A percentile compares a stretch with the other conserved stretches of the same genome.
These are phyloP conservation scores for Andrena fulva DNA, from an alignment of 2,888 invertebrate genomes.

Conservation along the genomic window DNA sequence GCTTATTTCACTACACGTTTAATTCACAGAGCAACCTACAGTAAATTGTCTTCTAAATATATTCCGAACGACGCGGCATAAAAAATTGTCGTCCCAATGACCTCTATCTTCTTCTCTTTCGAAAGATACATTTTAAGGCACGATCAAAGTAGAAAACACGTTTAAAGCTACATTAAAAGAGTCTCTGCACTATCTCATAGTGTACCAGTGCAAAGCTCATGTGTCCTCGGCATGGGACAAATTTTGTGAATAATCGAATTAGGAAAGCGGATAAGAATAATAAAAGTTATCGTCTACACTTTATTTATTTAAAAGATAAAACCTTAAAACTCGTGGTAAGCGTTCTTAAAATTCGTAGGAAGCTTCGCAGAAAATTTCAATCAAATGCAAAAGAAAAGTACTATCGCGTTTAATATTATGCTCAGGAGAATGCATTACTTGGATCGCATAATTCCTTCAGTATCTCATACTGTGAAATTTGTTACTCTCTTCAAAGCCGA, in stretches of 20 bases:
- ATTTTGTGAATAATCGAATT: not conserved
- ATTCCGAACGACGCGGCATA: not conserved
- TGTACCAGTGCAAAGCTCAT: not conserved
- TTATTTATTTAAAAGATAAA: conserved; percentile 12
- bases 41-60: not conserved
- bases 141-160: not conserved
- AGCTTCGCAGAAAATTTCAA: conserved; percentile 13
- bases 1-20: conserved; percentile 9
- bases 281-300: conserved; percentile 5
- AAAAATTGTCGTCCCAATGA: not conserved
- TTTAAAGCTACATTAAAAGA: conserved; percentile 11
- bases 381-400: conserved; percentile 30
- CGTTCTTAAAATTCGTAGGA: not conserved
- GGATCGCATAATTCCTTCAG: not conserved
- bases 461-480: not conserved
- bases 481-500: conserved; percentile 3
- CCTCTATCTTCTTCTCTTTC: not conserved
- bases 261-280: not conserved
- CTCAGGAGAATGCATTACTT: not conserved
- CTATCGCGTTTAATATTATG: not conserved
- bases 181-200: not conserved
- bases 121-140: not conserved
- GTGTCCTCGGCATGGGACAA: not conserved
- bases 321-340: conserved; percentile 3
- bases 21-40: not conserved